Evolutionary conservation across 2,888 invertebrate species (phyloP).

Genomic region (Brenthis hecate): DNA sequence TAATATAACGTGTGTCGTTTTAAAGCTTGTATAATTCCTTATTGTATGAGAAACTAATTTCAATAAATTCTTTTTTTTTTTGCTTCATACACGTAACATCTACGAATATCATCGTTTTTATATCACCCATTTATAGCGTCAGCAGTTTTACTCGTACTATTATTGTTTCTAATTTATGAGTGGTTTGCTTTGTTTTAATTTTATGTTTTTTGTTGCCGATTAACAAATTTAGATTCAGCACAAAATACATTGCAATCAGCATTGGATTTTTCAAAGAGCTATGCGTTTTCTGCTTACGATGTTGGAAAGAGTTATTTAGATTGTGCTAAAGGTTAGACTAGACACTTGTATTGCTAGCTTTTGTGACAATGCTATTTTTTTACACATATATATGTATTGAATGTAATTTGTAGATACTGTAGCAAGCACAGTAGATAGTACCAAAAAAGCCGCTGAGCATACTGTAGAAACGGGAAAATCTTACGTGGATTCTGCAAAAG

Average conservation of each 20-base stretch:
- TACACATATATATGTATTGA: conserved; percentile 23
- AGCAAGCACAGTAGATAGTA: conserved; percentile 66
- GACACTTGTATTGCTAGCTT: conserved; percentile 27
- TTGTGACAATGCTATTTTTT: conserved; percentile 12
- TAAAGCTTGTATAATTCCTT: background rate
- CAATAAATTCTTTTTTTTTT: background rate
- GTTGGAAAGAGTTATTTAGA: conserved; percentile 62
- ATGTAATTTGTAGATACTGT: conserved; percentile 58
- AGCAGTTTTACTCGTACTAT: too few relatives aligned
- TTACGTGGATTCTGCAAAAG: conserved; percentile 51
- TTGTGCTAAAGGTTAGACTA: conserved; percentile 53
- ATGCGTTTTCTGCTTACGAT: conserved; percentile 61
- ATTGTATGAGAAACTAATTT: background rate
- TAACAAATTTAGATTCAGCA: conserved; percentile 60
- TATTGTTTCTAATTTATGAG: background rate
- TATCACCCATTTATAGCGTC: too few relatives aligned
- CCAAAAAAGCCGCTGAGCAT: conserved; percentile 69
- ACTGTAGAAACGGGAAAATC: conserved; percentile 55
- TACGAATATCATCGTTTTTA: too few relatives aligned
- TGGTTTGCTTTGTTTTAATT: conserved; percentile 41
- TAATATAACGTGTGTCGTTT: background rate
- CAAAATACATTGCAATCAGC: conserved; percentile 60
- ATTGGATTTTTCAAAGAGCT: conserved; percentile 54
- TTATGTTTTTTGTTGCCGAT: conserved; percentile 43
- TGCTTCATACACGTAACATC: background rate